Conservation (phyloP, 2,888 invertebrate species). For the Zonitis immaculata region DNA sequence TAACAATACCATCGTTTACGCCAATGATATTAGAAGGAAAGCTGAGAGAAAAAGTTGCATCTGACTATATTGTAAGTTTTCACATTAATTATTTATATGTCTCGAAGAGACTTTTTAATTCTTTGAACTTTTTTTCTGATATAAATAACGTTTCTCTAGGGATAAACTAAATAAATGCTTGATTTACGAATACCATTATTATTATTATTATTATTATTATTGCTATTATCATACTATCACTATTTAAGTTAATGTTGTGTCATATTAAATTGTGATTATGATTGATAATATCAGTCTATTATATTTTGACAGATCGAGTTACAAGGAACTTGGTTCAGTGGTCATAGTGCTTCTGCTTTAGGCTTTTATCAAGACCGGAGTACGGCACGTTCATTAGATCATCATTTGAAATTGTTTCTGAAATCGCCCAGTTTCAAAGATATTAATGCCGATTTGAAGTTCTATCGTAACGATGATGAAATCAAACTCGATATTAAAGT, state of each 20-base stretch:
- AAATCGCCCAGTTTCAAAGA: constrained; percentile 71
- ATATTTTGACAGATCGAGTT: constrained; percentile 57
- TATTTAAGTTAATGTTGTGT: constrained; percentile 25
- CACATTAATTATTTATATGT: constrained; percentile 35
- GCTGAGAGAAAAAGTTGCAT: constrained; percentile 61
- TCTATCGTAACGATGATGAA: constrained; percentile 64
- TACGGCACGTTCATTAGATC: constrained; percentile 57
- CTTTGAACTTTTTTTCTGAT: constrained; percentile 26
- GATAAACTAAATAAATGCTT: constrained; percentile 28
- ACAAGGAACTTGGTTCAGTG: constrained; percentile 76
- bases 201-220: no score
- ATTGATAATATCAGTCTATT: constrained; percentile 11
- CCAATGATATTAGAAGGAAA: constrained; percentile 63
- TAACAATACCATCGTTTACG: constrained; percentile 69
- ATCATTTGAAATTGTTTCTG: constrained; percentile 61
- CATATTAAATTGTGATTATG: constrained; percentile 25
- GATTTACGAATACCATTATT: constrained; percentile 26
- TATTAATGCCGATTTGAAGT: constrained; percentile 58
- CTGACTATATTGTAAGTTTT: constrained; percentile 63
- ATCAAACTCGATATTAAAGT: constrained; percentile 65
- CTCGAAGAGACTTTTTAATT: constrained; percentile 24
- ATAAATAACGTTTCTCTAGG: constrained; percentile 28
- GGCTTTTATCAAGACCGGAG: constrained; percentile 75
- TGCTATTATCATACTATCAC: constrained; percentile 25
- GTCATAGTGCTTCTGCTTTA: constrained; percentile 63